A percentile compares a stretch with the other conserved stretches of the same genome.
Evolutionary conservation across 2,113 vertebrate genomes (phyloP).

Genomic region (Salvelinus namaycush): DNA sequence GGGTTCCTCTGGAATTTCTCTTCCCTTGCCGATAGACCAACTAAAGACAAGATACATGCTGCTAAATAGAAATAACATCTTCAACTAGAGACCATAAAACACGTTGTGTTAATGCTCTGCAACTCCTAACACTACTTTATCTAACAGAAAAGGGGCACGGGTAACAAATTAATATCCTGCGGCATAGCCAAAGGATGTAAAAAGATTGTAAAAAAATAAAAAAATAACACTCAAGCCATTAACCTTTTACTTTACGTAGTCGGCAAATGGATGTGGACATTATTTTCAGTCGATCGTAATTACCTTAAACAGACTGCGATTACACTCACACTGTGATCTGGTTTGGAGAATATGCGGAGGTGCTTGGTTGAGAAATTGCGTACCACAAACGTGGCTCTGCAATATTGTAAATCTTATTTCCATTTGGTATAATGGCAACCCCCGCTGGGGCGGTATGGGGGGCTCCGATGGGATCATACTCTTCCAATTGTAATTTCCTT

Average conservation of each 20-base stretch:
- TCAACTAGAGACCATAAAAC: too few relatives aligned
- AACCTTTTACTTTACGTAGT: background rate
- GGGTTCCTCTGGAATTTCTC: too few relatives aligned
- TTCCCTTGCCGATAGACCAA: too few relatives aligned
- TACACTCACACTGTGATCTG: background rate
- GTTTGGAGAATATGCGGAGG: background rate
- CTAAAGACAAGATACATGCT: too few relatives aligned
- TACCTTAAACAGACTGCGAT: conserved; percentile 13
- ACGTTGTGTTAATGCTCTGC: too few relatives aligned
- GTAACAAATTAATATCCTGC: too few relatives aligned
- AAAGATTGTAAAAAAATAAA: background rate
- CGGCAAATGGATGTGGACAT: background rate
- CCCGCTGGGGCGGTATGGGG: conserved; percentile 1
- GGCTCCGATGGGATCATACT: background rate
- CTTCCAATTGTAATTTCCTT: background rate
- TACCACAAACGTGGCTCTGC: background rate
- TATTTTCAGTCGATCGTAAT: conserved; percentile 12
- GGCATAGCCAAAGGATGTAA: too few relatives aligned
- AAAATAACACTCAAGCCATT: background rate
- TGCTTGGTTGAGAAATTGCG: background rate
- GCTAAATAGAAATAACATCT: too few relatives aligned
- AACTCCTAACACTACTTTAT: too few relatives aligned
- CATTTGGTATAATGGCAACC: conserved; percentile 16
- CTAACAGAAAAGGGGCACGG: too few relatives aligned
- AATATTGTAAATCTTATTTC: conserved; percentile 17